Conservation (phyloP, 1,140 invertebrate species). For the Anastrepha obliqua region DNA sequence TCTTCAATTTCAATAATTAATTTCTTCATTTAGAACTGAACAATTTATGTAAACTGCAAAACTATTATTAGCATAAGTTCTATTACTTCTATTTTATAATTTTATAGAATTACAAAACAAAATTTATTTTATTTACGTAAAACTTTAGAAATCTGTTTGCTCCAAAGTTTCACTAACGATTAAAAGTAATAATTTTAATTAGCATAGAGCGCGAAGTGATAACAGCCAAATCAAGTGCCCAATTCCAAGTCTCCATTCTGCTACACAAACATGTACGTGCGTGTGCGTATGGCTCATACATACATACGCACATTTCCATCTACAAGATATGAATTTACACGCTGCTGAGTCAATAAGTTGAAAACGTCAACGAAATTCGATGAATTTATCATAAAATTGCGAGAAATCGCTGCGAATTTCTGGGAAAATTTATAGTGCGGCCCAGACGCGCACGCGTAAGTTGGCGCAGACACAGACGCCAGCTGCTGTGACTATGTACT, state of each 20-base stretch:
- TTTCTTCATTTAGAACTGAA: no score
- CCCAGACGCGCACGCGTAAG: not conserved
- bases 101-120: no score
- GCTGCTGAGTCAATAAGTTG: conserved; percentile 42
- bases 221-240: no score
- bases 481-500: not conserved
- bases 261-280: not conserved
- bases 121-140: no score
- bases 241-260: not conserved
- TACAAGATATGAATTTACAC: not conserved
- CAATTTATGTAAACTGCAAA: no score
- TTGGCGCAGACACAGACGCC: conserved; percentile 28
- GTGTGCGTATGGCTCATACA: not conserved
- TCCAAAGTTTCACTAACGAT: no score
- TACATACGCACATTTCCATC: not conserved
- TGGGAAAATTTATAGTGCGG: conserved; percentile 65
- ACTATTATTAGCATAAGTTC: no score
- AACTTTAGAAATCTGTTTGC: no score
- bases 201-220: no score
- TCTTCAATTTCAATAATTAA: no score
- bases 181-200: no score
- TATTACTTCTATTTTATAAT: no score
- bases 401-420: conserved; percentile 72
- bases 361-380: conserved; percentile 65
- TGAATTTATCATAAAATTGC: conserved; percentile 74